Conservation (phyloP, 2,113 vertebrate species). For the Caloenas nicobarica region DNA sequence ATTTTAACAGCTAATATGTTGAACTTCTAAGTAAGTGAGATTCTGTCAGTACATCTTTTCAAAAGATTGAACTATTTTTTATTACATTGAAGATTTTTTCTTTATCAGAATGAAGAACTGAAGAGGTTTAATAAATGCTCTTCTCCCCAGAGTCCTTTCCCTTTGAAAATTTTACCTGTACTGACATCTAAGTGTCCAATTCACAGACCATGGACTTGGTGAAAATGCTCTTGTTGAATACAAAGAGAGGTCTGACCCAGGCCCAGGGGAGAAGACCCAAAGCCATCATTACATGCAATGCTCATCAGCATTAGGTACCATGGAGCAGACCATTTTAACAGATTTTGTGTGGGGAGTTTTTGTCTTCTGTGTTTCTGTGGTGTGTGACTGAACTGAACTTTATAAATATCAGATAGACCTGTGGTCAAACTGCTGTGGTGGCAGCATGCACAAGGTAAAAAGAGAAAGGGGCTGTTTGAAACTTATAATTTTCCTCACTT, state of each 20-base stretch:
- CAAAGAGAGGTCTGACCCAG: background rate
- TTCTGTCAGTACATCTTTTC: background rate
- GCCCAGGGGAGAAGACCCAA: background rate
- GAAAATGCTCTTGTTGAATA: background rate
- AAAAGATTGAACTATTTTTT: conserved; percentile 32
- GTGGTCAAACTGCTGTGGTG: background rate
- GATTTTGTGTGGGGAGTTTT: background rate
- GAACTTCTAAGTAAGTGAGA: background rate
- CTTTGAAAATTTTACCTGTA: conserved; percentile 23
- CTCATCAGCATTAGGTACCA: background rate
- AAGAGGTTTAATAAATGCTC: conserved; percentile 34
- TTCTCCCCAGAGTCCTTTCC: background rate
- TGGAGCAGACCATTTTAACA: background rate
- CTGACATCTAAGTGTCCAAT: conserved; percentile 16
- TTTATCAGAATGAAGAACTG: background rate
- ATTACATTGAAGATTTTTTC: conserved; percentile 12
- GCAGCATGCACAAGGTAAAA: background rate
- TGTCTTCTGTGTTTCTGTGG: background rate
- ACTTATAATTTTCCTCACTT: conserved; percentile 1
- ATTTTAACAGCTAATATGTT: background rate
- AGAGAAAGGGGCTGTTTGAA: conserved; percentile 1
- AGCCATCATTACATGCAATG: background rate
- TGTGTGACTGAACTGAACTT: background rate
- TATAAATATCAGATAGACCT: background rate
- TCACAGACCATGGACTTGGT: background rate